A percentile compares a stretch with the other conserved stretches of the same genome.
Evolutionary conservation across 37 sponge, comb jelly and placozoan species (phyloP).

Genomic region (Aplysina aerophoba): DNA sequence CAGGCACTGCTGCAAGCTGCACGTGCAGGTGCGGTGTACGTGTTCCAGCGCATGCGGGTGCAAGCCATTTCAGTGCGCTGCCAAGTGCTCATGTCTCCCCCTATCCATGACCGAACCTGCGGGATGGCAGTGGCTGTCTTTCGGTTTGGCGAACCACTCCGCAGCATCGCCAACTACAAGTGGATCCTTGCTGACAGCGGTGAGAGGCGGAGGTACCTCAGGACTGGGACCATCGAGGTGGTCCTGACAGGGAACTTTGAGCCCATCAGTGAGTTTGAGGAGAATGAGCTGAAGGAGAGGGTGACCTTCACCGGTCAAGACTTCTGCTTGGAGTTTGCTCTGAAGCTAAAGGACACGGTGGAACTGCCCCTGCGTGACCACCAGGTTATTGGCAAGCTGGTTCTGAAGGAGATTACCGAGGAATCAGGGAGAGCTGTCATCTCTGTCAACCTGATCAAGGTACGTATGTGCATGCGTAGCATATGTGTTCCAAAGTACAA

Average conservation of each 20-base stretch:
- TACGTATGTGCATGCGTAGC: background rate
- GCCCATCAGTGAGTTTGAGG: slow-evolving; percentile 33
- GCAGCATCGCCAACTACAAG: slow-evolving; percentile 47
- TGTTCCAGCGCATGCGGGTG: background rate
- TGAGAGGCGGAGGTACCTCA: slow-evolving; percentile 19
- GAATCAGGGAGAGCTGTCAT: background rate
- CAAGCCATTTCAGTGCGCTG: slow-evolving; percentile 36
- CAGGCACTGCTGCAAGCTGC: slow-evolving; percentile 23
- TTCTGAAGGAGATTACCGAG: slow-evolving; percentile 33
- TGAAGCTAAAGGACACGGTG: slow-evolving; percentile 36
- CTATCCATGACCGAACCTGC: slow-evolving; percentile 22
- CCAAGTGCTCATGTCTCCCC: slow-evolving; percentile 64
- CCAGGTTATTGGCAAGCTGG: slow-evolving; percentile 56
- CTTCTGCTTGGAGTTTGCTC: slow-evolving; percentile 54
- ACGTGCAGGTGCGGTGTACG: slow-evolving; percentile 40
- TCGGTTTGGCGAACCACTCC: slow-evolving; percentile 63
- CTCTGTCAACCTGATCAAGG: slow-evolving; percentile 50
- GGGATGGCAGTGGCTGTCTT: slow-evolving; percentile 51
- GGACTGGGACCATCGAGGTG: slow-evolving; percentile 38
- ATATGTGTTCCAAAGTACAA: too few relatives aligned
- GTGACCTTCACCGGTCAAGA: slow-evolving; percentile 49
- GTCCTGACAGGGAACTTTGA: slow-evolving; percentile 35
- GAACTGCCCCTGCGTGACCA: slow-evolving; percentile 37
- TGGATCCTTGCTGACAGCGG: slow-evolving; percentile 55
- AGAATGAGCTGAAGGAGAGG: background rate